These are phyloP conservation scores for Cyrtodaria siliqua DNA, from an alignment of 2,888 invertebrate genomes.

Conservation along the genomic window DNA sequence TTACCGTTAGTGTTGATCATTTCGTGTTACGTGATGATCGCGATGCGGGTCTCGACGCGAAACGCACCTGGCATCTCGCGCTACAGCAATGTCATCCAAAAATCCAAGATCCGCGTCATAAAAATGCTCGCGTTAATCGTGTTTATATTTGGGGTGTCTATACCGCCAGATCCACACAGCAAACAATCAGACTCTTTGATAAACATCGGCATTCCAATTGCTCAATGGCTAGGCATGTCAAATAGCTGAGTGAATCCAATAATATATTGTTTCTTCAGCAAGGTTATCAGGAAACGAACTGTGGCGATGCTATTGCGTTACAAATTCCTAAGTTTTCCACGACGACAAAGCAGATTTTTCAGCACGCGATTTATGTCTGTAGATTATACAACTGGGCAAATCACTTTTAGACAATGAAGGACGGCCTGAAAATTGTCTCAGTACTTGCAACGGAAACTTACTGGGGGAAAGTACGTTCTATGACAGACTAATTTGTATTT, in stretches of 20 bases:
- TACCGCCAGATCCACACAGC: constrained; percentile 85
- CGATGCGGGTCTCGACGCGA: constrained; percentile 95
- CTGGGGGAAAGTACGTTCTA: constrained; percentile 50
- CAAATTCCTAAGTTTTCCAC: constrained; percentile 28
- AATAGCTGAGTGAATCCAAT: constrained; percentile 98
- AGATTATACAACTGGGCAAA: constrained; percentile 76
- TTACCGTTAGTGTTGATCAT: too few relatives aligned
- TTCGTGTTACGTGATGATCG: constrained; percentile 96
- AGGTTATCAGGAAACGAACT: constrained; percentile 96
- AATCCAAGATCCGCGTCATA: constrained; percentile 96
- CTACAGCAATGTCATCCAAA: constrained; percentile 87
- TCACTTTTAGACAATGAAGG: constrained; percentile 63
- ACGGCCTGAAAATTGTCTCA: constrained; percentile 8
- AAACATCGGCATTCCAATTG: constrained; percentile 91
- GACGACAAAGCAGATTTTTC: constrained; percentile 85
- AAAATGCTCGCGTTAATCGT: constrained; percentile 97
- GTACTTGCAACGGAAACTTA: constrained; percentile 29
- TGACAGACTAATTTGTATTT: too few relatives aligned
- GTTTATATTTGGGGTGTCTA: constrained; percentile 95
- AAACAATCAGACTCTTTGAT: constrained; percentile 90
- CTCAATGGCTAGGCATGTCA: constrained; percentile 97
- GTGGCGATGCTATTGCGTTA: constrained; percentile 65
- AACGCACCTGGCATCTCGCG: constrained; percentile 96
- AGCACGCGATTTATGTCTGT: constrained; percentile 86
- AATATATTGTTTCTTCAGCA: constrained; percentile 97